Percentiles rank a stretch among this genome's conserved stretches.
These are phyloP conservation scores for Chloroceryle inda DNA, from an alignment of 2,797 vertebrate species.

Conservation along the genomic window DNA sequence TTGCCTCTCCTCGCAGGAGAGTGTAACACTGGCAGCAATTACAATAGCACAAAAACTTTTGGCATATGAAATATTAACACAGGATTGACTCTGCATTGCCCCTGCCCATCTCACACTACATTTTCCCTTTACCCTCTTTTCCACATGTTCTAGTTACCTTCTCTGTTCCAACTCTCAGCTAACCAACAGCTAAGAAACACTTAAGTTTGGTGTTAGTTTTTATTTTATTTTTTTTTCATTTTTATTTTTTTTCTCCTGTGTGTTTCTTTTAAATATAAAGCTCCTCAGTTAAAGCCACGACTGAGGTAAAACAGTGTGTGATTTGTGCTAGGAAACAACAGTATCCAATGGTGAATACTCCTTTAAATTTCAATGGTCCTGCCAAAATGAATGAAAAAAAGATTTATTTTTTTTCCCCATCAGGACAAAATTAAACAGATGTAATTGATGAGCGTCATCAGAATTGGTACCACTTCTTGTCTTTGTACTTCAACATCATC, in stretches of 20 bases:
- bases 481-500: slow-evolving; percentile 99
- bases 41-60: slow-evolving; percentile 85
- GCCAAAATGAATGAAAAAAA: slow-evolving; percentile 83
- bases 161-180: slow-evolving; percentile 64
- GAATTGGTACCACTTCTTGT: slow-evolving; percentile 99
- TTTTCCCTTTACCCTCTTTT: slow-evolving; percentile 26
- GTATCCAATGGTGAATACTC: slow-evolving; percentile 82
- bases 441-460: slow-evolving; percentile 82
- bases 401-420: slow-evolving; percentile 73
- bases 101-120: slow-evolving; percentile 54
- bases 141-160: slow-evolving; percentile 54
- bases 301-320: slow-evolving; percentile 92
- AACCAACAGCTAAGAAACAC: slow-evolving; percentile 77
- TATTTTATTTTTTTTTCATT: neutral
- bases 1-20: slow-evolving; percentile 77
- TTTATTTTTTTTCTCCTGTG: neutral
- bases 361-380: slow-evolving; percentile 80
- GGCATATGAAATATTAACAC: slow-evolving; percentile 87
- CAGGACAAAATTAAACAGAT: slow-evolving; percentile 80
- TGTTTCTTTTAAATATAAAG: slow-evolving; percentile 79
- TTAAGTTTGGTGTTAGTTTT: neutral
- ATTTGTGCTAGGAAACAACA: slow-evolving; percentile 93
- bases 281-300: slow-evolving; percentile 87
- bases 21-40: slow-evolving; percentile 84
- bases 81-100: slow-evolving; percentile 82